Evolutionary conservation across 1,140 invertebrate species (phyloP).

Genomic region (Lepidurus arcticus): DNA sequence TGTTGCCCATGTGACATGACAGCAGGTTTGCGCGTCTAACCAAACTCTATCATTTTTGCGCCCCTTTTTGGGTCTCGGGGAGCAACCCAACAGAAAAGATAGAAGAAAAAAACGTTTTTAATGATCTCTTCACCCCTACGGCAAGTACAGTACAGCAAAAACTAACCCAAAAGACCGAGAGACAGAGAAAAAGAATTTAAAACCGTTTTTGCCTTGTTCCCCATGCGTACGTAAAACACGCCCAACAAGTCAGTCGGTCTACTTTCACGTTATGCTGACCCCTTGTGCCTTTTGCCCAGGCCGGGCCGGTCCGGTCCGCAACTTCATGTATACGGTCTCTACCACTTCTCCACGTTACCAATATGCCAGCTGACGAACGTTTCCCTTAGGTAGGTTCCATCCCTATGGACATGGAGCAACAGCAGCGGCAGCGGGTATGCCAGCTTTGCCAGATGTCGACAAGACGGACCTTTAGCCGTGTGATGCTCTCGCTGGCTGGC

Average conservation of each 20-base stretch:
- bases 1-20: conserved; percentile 13
- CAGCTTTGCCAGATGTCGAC: conserved; percentile 12
- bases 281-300: conserved; percentile 7
- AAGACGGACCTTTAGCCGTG: neutral
- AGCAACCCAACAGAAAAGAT: neutral
- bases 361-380: conserved; percentile 13
- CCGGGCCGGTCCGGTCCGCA: neutral
- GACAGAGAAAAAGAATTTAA: conserved; percentile 3
- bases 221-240: neutral
- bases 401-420: neutral
- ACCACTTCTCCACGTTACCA: neutral
- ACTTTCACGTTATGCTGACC: conserved; percentile 4
- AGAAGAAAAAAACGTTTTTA: neutral
- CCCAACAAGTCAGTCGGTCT: neutral
- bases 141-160: neutral
- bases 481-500: neutral
- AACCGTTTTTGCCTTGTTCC: neutral
- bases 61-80: neutral
- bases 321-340: neutral
- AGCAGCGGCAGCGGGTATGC: neutral
- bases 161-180: neutral
- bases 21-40: neutral
- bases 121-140: neutral
- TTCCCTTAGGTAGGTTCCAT: neutral
- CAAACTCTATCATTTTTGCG: neutral